Percentiles rank a stretch among this genome's conserved stretches.
Evolutionary conservation across 2,797 vertebrate species (phyloP).

Genomic region (Cyclura pinguis): DNA sequence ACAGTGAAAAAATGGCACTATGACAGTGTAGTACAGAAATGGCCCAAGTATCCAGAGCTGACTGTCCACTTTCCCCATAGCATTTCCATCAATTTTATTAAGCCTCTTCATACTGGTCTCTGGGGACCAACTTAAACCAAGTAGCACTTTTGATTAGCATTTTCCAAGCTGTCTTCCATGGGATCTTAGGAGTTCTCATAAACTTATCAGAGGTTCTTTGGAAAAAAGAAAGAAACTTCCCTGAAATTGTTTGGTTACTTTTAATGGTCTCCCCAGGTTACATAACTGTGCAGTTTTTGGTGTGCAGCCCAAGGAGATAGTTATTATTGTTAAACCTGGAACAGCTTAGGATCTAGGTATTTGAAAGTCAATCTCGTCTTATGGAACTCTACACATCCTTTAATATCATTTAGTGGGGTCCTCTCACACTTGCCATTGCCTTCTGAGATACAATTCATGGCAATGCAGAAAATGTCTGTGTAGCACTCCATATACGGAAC

Average conservation of each 20-base stretch:
- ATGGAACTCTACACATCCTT: not conserved
- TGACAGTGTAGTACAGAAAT: too few relatives aligned
- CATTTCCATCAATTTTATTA: not conserved
- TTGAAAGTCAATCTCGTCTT: not conserved
- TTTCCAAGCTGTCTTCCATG: not conserved
- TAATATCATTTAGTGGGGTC: not conserved
- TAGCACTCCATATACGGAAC: not conserved
- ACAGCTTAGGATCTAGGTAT: not conserved
- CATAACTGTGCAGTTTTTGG: not conserved
- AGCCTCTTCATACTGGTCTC: not conserved
- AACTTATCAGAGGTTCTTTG: too few relatives aligned
- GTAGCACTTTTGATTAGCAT: not conserved
- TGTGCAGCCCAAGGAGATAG: not conserved
- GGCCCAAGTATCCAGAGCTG: not conserved
- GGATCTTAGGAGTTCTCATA: too few relatives aligned
- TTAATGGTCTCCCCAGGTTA: not conserved
- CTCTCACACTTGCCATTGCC: not conserved
- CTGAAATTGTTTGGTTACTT: not conserved
- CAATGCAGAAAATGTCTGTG: not conserved
- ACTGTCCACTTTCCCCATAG: not conserved
- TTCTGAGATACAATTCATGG: not conserved
- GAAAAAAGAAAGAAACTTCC: not conserved
- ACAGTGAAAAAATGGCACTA: too few relatives aligned
- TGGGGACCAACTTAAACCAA: not conserved
- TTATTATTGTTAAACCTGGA: not conserved